These are phyloP conservation scores for Hetaerina americana DNA, from an alignment of 1,140 invertebrate genomes.

Conservation along the genomic window DNA sequence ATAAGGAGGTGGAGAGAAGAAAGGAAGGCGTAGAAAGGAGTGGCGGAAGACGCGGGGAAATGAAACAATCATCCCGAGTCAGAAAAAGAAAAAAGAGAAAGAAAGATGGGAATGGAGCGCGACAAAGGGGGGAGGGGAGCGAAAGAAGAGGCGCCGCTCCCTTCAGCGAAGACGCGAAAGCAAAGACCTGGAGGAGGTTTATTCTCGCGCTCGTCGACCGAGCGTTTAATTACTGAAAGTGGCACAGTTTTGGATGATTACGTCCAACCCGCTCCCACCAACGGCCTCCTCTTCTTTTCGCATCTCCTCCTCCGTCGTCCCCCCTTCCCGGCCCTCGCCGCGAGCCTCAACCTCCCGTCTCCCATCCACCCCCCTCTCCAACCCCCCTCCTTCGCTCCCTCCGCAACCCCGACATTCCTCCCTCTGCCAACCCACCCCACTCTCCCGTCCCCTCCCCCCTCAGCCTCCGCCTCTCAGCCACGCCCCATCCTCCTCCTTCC, in stretches of 20 bases:
- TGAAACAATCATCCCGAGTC: background rate
- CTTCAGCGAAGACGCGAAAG: background rate
- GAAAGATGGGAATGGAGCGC: no score
- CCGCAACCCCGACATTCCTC: background rate
- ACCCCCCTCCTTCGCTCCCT: background rate
- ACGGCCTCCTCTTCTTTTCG: background rate
- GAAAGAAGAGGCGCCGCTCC: background rate
- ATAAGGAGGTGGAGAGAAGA: no score
- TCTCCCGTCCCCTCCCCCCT: background rate
- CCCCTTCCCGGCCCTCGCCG: background rate
- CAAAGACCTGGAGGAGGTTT: background rate
- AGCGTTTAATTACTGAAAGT: background rate
- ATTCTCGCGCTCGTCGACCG: background rate
- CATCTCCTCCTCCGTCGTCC: background rate
- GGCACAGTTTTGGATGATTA: background rate
- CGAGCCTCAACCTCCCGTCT: background rate
- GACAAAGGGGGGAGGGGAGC: background rate
- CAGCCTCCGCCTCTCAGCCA: background rate
- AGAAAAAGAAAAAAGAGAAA: background rate
- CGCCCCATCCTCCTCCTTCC: background rate
- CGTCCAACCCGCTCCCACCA: background rate
- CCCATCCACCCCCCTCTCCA: background rate
- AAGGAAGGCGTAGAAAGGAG: no score
- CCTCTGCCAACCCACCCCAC: background rate
- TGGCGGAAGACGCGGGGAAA: no score